Base-by-base conservation (phyloP, 2,113 vertebrate species). In the Microcebus jonahi region DNA sequence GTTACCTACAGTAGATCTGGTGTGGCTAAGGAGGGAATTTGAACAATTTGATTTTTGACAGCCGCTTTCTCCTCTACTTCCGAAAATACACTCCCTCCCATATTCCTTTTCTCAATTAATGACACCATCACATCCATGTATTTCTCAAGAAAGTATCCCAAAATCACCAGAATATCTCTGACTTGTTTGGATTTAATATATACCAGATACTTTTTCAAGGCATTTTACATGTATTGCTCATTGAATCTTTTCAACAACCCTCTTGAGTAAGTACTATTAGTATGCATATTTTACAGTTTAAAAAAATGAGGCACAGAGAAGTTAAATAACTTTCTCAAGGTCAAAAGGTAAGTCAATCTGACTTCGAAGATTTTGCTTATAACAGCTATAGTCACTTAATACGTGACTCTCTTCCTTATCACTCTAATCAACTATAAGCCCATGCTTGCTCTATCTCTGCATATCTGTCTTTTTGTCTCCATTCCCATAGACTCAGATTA, bases 371-470 rank as follows among this genome's bases (percentile, higher is more conserved):
- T 5, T 5, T 31, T 75, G n/a, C 15, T 76, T 57, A 11, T 15
- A 63, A 13, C 5, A 1, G 1, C 50, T n/a, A 4, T 5, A 3
- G 21, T n/a, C 36, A 75, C 50, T 36, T 18, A 6, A 12, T 23
- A 4, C 6, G 0, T 3, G 1, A 68, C 29, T 29, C 27, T 11
- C 34, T 7, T 3, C 59, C 39, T 10, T 8, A 12, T 27, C 8
- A 17, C 20, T 20, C 12, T 15, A 48, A 29, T 31, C 8, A 48
- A 5, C 18, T 13, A 31, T 50, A 50, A 65, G 27, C 5, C 53
- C 50, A 57, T 36, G 4, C 27, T 61, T 31, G 23, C 79, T 79
- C 42, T 36, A 10, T 12, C 17, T 59, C 12, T 36, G 20, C 14
- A 25, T 21, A 29, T 34, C 25, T 77, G 34, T 87, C 53, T 53